phyloP scores from a whole-genome alignment of 64 coral and sea anemone species.

The Trachythela sp. region DNA sequence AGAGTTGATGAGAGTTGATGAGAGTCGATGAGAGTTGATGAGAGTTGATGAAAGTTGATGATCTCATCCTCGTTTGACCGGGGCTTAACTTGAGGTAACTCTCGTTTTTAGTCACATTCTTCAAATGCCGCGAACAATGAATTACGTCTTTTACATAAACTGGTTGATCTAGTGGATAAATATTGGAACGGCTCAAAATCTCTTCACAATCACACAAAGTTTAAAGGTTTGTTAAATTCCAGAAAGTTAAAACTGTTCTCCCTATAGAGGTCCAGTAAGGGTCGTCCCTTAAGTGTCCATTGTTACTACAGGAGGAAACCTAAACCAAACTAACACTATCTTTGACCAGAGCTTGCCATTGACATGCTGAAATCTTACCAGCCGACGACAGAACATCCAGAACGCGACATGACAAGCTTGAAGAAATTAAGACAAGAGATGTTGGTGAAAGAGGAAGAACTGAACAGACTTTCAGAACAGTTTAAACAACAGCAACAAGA shows the following conservation, averaged over 20 bases:
- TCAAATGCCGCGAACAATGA: neutral
- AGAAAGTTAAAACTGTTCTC: neutral
- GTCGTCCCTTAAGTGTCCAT: neutral
- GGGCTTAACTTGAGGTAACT: neutral
- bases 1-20: too few relatives aligned
- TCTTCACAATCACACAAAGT: constrained; percentile 77
- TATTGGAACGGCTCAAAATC: constrained; percentile 99
- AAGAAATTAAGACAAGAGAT: constrained; percentile 59
- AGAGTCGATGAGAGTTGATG: too few relatives aligned
- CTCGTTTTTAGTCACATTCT: neutral
- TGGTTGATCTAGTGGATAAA: constrained; percentile 94
- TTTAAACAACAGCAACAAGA: constrained; percentile 81
- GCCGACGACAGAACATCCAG: neutral
- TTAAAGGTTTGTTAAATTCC: constrained; percentile 58
- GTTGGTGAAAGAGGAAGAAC: constrained; percentile 58
- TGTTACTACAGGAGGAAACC: neutral
- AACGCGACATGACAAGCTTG: neutral
- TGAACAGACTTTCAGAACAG: constrained; percentile 73
- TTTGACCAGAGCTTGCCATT: neutral
- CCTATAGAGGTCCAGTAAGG: too few relatives aligned
- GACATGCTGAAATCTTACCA: neutral
- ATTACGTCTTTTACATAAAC: constrained; percentile 49
- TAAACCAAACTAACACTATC: neutral
- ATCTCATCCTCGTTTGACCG: too few relatives aligned
- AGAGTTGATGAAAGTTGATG: too few relatives aligned